Conservation (phyloP, 2,888 invertebrate genomes). For the Eledona agricola region DNA sequence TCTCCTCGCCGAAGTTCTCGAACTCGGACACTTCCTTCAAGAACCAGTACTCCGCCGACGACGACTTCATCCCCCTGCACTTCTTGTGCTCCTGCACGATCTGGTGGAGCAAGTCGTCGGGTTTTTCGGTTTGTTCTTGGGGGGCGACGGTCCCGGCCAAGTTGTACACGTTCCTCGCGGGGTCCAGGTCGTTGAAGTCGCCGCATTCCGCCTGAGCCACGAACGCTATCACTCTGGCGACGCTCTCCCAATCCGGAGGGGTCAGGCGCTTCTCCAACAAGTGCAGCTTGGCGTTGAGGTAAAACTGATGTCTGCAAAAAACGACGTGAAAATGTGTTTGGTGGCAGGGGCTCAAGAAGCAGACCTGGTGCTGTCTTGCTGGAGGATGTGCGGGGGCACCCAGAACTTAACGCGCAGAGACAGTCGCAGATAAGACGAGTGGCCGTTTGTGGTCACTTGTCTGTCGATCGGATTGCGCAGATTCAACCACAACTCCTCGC, state of each 20-base stretch:
- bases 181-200: conserved; percentile 71
- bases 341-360: conserved; percentile 16
- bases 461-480: conserved; percentile 82
- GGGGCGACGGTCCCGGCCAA: conserved; percentile 72
- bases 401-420: conserved; percentile 87
- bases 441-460: conserved; percentile 68
- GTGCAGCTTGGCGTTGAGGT: conserved; percentile 82
- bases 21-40: conserved; percentile 82
- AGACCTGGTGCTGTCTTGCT: conserved; percentile 84
- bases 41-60: conserved; percentile 85
- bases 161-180: conserved; percentile 69
- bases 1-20: conserved; percentile 84
- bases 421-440: conserved; percentile 71
- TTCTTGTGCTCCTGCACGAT: conserved; percentile 72
- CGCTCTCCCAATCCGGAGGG: conserved; percentile 74
- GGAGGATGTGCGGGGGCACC: conserved; percentile 87
- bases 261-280: conserved; percentile 77
- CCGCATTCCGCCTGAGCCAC: conserved; percentile 81
- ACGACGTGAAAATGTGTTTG: conserved; percentile 1
- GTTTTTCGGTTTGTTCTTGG: conserved; percentile 66
- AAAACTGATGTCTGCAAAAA: conserved; percentile 78
- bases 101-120: conserved; percentile 70
- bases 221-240: conserved; percentile 77
- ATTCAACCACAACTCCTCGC: conserved; percentile 87
- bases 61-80: conserved; percentile 68